A percentile compares a stretch with the other conserved stretches of the same genome.
phyloP scores from a whole-genome alignment of 2,888 invertebrate species.

The Diloba caeruleocephala region DNA sequence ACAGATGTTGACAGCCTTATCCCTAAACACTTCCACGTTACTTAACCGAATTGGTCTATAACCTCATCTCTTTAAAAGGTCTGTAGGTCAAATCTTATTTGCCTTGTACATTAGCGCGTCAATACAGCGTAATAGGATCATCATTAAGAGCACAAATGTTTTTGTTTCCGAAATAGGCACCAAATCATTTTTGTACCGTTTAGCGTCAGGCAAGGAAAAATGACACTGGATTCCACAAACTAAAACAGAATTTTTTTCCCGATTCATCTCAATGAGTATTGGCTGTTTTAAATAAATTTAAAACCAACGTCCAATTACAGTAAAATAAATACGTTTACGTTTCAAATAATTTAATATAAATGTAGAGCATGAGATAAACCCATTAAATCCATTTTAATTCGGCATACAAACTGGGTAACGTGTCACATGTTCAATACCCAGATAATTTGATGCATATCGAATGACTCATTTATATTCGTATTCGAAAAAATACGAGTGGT shows the following conservation, averaged over 20 bases:
- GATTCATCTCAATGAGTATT: too few relatives aligned
- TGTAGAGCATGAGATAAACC: too few relatives aligned
- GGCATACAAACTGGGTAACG: conserved; percentile 3
- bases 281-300: too few relatives aligned
- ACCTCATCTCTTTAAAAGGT: conserved; percentile 4
- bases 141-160: conserved; percentile 11
- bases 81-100: conserved; percentile 14
- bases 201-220: not conserved
- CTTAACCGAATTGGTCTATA: too few relatives aligned
- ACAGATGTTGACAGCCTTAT: not conserved
- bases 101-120: conserved; percentile 13
- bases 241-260: too few relatives aligned
- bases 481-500: conserved; percentile 19
- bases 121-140: conserved; percentile 11
- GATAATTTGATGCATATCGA: conserved; percentile 37
- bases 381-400: conserved; percentile 24
- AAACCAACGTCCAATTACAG: too few relatives aligned
- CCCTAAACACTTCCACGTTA: not conserved
- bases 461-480: conserved; percentile 39
- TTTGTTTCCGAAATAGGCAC: conserved; percentile 4
- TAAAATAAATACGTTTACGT: too few relatives aligned
- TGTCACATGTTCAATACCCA: conserved; percentile 23
- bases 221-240: too few relatives aligned
- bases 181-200: conserved; percentile 16
- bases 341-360: too few relatives aligned